A percentile compares a stretch with the other conserved stretches of the same genome.
Conservation (phyloP, 2,888 invertebrate genomes). For the Amorpha juglandis region DNA sequence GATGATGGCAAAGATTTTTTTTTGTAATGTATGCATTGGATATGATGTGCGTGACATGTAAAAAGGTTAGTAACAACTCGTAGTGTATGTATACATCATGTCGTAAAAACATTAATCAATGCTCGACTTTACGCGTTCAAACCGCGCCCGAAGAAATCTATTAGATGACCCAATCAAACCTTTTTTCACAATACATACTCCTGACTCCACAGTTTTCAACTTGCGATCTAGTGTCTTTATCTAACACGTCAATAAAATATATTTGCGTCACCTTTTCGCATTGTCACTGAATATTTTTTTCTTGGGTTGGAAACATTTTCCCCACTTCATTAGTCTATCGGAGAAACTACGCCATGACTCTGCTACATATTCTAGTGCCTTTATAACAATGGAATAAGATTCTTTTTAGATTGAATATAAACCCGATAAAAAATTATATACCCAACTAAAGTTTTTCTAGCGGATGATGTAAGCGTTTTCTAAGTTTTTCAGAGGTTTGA, state of each 20-base stretch:
- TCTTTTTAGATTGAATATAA: not conserved
- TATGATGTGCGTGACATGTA: no score
- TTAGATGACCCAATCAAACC: slow-evolving; percentile 17
- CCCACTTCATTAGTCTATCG: slow-evolving; percentile 37
- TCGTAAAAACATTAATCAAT: not conserved
- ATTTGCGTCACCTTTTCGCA: not conserved
- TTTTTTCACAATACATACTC: slow-evolving; percentile 5
- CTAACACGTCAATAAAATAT: slow-evolving; percentile 6
- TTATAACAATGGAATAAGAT: not conserved
- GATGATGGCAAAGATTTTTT: no score
- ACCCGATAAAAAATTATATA: not conserved
- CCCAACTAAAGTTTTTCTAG: not conserved
- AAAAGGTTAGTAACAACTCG: no score
- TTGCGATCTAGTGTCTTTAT: not conserved
- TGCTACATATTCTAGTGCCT: not conserved
- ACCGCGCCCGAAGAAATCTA: slow-evolving; percentile 6
- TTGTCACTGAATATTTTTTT: slow-evolving; percentile 5
- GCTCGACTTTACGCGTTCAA: not conserved
- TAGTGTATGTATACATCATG: no score
- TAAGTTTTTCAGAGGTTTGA: not conserved
- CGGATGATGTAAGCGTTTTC: slow-evolving; percentile 7
- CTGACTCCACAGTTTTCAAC: slow-evolving; percentile 13
- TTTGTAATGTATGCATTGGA: no score
- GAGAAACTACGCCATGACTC: not conserved
- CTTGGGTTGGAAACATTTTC: slow-evolving; percentile 29